Conservation (phyloP, 30 jellyfish, hydroid and myxozoan species). For the Chironex yamaguchii region DNA sequence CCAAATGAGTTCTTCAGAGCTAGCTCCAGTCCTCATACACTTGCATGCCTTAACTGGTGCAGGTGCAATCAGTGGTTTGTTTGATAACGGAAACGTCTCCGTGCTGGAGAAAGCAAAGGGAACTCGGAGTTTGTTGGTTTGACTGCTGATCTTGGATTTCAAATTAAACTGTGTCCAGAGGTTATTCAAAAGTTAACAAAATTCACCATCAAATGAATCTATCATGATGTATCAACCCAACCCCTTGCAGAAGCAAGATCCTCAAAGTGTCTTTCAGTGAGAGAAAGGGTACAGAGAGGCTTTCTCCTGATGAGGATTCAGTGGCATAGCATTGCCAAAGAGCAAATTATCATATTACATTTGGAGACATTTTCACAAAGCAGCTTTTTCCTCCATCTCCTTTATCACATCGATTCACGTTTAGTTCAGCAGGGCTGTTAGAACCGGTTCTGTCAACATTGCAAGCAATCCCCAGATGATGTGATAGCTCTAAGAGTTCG, state of each 20-base stretch:
- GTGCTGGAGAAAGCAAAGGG: slow-evolving; percentile 25
- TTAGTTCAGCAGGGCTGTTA: slow-evolving; percentile 8
- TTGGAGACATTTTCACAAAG: neutral
- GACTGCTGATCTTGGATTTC: too few species aligned
- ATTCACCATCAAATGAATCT: neutral
- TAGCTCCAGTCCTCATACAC: too few species aligned
- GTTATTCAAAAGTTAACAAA: neutral
- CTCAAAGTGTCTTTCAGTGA: neutral
- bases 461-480: neutral
- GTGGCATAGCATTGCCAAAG: slow-evolving; percentile 21
- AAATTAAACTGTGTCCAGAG: too few species aligned
- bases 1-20: too few species aligned
- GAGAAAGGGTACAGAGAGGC: slow-evolving; percentile 34
- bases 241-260: neutral
- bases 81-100: slow-evolving; percentile 30
- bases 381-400: neutral
- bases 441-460: neutral
- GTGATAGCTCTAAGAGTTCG: slow-evolving; percentile 28
- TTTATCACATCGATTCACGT: slow-evolving; percentile 1
- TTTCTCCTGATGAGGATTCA: slow-evolving; percentile 42
- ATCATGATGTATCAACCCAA: neutral
- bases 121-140: slow-evolving; percentile 6
- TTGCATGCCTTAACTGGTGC: too few species aligned
- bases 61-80: too few species aligned
- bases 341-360: slow-evolving; percentile 14